Evolutionary conservation across 2,888 invertebrate species (phyloP).

Genomic region (Acholoe squamosa): DNA sequence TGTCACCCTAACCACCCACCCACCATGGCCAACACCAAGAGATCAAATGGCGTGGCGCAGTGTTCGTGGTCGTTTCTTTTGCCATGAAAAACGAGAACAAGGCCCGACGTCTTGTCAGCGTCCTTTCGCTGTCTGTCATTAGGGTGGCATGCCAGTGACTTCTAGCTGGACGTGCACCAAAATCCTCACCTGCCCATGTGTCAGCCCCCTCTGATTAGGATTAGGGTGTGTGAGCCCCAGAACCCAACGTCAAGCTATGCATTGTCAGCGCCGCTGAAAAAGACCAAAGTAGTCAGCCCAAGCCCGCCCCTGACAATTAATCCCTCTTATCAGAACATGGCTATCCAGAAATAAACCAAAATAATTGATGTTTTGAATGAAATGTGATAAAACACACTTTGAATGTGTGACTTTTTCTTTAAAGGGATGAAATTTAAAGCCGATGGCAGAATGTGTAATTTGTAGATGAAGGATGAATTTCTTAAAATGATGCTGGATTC

Average conservation of each 20-base stretch:
- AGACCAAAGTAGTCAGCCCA: background rate
- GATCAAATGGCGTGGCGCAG: too few relatives aligned
- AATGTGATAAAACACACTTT: background rate
- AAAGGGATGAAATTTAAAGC: too few relatives aligned
- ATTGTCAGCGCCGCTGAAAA: background rate
- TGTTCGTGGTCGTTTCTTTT: too few relatives aligned
- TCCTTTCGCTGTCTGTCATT: constrained; percentile 1
- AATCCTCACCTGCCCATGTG: background rate
- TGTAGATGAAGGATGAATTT: too few relatives aligned
- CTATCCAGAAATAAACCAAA: background rate
- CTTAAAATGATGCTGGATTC: too few relatives aligned
- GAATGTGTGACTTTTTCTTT: too few relatives aligned
- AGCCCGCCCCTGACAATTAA: background rate
- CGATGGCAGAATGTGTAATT: too few relatives aligned
- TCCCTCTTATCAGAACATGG: background rate
- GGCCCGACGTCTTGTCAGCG: background rate
- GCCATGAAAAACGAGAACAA: too few relatives aligned
- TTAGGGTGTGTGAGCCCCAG: too few relatives aligned
- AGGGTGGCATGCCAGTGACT: background rate
- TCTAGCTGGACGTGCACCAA: too few relatives aligned
- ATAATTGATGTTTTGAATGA: constrained; percentile 3
- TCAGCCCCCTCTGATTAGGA: background rate
- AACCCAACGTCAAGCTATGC: too few relatives aligned
- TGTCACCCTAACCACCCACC: background rate
- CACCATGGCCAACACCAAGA: background rate